phyloP scores from a whole-genome alignment of 2,113 vertebrate species.

The Pygoscelis adeliae region DNA sequence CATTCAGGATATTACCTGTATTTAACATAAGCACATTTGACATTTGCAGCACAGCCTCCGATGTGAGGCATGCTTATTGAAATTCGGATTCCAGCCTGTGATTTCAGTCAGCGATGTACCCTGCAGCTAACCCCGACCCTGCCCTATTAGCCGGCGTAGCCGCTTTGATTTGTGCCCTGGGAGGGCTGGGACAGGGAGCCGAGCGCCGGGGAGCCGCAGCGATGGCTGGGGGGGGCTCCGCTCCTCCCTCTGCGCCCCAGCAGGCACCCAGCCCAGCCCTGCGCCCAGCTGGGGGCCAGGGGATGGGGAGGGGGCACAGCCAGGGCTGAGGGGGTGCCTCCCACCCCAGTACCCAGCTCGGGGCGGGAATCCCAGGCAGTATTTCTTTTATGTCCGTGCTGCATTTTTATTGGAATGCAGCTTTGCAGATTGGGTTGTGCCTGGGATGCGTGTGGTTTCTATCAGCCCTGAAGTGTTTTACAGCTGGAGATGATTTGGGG shows the following conservation, averaged over 20 bases:
- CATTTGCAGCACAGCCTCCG: neutral
- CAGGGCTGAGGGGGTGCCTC: neutral
- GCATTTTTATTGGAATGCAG: constrained; percentile 47
- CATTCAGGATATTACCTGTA: neutral
- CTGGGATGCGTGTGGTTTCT: constrained; percentile 39
- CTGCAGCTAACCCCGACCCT: neutral
- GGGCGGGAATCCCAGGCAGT: neutral
- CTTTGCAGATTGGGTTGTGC: constrained; percentile 16
- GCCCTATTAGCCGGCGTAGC: neutral
- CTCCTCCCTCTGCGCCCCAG: neutral
- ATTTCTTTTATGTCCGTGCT: neutral
- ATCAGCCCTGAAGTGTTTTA: constrained; percentile 56
- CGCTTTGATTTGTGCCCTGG: neutral
- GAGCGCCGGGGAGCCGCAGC: neutral
- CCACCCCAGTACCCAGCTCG: neutral
- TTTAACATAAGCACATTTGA: constrained; percentile 38
- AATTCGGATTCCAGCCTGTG: neutral
- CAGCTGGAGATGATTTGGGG: constrained; percentile 39
- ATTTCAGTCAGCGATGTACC: neutral
- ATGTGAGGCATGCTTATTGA: neutral
- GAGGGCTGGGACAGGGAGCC: neutral
- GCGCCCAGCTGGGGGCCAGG: neutral
- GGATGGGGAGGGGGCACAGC: neutral
- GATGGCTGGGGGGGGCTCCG: neutral
- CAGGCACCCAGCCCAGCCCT: neutral